Conservation (phyloP, 2,113 vertebrate genomes). For the Machaerirhynchus nigripectus region DNA sequence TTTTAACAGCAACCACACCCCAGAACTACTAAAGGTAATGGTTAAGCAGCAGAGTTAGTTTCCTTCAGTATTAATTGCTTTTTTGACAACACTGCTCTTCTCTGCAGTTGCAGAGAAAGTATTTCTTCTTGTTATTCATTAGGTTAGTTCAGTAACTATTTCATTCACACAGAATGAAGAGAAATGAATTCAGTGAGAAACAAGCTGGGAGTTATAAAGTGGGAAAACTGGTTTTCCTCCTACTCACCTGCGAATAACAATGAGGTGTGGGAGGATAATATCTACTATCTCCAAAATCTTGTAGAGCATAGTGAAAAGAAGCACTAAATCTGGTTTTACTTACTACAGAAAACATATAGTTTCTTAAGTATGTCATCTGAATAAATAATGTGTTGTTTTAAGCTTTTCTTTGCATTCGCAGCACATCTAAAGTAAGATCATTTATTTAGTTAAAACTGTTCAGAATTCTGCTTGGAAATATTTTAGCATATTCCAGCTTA, state of each 20-base stretch:
- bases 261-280: conserved; percentile 26
- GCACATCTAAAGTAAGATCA: not conserved
- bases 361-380: not conserved
- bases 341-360: not conserved
- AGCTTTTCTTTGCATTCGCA: not conserved
- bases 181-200: conserved; percentile 20
- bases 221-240: conserved; percentile 36
- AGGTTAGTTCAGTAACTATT: not conserved
- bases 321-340: not conserved
- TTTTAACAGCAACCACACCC: not conserved
- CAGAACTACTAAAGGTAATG: not conserved
- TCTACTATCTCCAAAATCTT: not conserved
- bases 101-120: not conserved
- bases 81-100: not conserved
- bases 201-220: conserved; percentile 12
- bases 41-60: not conserved
- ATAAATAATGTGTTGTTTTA: not conserved
- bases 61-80: not conserved
- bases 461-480: not conserved
- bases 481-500: not conserved
- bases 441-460: not conserved
- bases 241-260: conserved; percentile 14
- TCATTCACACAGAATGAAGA: conserved; percentile 21
- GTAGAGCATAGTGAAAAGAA: not conserved
- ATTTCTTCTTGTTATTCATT: not conserved